Evolutionary conservation across 1,140 invertebrate species (phyloP).

Genomic region (Pectinophora gossypiella): DNA sequence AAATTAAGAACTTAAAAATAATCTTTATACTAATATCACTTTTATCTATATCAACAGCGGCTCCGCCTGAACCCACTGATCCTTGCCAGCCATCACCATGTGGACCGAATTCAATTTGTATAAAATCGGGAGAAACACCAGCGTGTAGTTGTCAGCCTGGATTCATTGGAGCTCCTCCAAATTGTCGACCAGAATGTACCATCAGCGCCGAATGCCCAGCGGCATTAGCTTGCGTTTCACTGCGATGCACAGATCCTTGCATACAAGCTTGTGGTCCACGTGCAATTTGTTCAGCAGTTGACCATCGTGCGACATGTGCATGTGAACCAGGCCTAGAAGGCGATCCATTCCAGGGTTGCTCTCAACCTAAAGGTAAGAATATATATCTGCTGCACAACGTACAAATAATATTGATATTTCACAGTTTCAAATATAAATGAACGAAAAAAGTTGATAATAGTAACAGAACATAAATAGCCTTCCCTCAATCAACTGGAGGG

Average conservation of each 20-base stretch:
- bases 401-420: background rate
- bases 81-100: slow-evolving; percentile 87
- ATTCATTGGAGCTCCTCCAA: slow-evolving; percentile 86
- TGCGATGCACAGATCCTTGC: slow-evolving; percentile 84
- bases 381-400: background rate
- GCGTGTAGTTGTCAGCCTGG: slow-evolving; percentile 85
- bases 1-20: too few relatives aligned
- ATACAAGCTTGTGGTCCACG: slow-evolving; percentile 80
- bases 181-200: slow-evolving; percentile 88
- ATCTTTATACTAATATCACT: too few relatives aligned
- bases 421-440: background rate
- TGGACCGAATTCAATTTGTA: slow-evolving; percentile 87
- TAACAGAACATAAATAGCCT: too few relatives aligned
- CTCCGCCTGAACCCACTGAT: slow-evolving; percentile 44
- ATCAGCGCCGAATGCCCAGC: slow-evolving; percentile 83
- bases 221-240: slow-evolving; percentile 82
- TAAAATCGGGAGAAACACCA: slow-evolving; percentile 80
- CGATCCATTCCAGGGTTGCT: slow-evolving; percentile 85
- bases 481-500: too few relatives aligned
- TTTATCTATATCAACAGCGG: background rate
- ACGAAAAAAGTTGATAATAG: background rate
- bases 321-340: slow-evolving; percentile 83
- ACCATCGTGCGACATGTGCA: slow-evolving; percentile 82
- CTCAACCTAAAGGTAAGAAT: slow-evolving; percentile 53
- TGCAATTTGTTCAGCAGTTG: slow-evolving; percentile 80